phyloP scores from a whole-genome alignment of 1,140 invertebrate species.

The Apocrypta bakeri region DNA sequence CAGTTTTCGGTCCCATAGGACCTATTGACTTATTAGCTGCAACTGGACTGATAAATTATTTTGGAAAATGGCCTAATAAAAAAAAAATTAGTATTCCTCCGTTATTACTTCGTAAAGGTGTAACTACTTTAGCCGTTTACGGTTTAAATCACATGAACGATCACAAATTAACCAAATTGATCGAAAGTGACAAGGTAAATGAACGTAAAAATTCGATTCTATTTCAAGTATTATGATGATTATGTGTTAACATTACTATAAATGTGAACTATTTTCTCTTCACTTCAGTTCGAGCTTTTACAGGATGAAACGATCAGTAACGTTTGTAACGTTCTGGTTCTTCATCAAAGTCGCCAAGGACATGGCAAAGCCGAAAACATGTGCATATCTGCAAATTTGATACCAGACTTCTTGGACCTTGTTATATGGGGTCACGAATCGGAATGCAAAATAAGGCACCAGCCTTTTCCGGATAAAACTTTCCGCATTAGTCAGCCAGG shows the following conservation, averaged over 20 bases:
- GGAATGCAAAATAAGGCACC: slow-evolving; percentile 88
- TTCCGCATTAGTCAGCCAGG: slow-evolving; percentile 94
- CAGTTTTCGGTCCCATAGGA: slow-evolving; percentile 77
- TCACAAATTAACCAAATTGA: slow-evolving; percentile 88
- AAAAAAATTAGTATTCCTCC: slow-evolving; percentile 86
- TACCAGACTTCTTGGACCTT: slow-evolving; percentile 93
- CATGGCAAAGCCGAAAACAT: slow-evolving; percentile 79
- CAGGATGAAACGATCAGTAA: not conserved
- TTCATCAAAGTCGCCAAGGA: not conserved
- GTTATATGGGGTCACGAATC: slow-evolving; percentile 99
- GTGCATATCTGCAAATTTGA: slow-evolving; percentile 88
- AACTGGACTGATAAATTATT: slow-evolving; percentile 92
- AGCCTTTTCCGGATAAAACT: slow-evolving; percentile 76
- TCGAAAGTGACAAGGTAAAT: slow-evolving; percentile 84
- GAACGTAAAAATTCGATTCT: slow-evolving; percentile 56
- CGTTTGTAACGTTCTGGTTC: not conserved
- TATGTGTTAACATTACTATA: not conserved
- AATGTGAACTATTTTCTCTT: too few relatives aligned
- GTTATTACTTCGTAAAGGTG: slow-evolving; percentile 90
- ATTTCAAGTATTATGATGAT: too few relatives aligned
- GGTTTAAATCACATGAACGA: slow-evolving; percentile 96
- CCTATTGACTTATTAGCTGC: slow-evolving; percentile 90
- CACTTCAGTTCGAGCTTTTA: not conserved
- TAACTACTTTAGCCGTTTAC: slow-evolving; percentile 90
- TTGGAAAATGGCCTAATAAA: slow-evolving; percentile 89